Percentiles rank a stretch among this genome's conserved stretches.
phyloP scores from a whole-genome alignment of 2,797 vertebrate species.

The Pseudochaenichthys georgianus region DNA sequence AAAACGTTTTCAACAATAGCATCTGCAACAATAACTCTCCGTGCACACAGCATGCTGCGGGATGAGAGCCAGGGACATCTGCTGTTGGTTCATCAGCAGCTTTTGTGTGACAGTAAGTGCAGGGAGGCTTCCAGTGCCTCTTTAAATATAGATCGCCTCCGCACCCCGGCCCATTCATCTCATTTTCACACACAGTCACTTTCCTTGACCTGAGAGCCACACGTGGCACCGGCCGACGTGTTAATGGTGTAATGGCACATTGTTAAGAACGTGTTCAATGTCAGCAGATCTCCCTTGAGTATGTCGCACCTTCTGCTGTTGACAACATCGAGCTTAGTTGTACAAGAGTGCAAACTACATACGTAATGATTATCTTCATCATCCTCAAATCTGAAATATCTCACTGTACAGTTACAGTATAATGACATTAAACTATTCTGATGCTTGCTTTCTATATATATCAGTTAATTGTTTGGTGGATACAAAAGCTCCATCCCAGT shows the following conservation, averaged over 20 bases:
- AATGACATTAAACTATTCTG: too few species aligned
- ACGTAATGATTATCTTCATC: too few species aligned
- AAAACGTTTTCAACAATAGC: conserved; percentile 55
- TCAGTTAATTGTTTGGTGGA: too few species aligned
- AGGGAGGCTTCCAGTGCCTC: conserved; percentile 52
- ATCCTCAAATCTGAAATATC: too few species aligned
- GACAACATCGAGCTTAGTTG: conserved; percentile 58
- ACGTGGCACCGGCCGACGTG: conserved; percentile 53
- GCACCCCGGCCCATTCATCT: conserved; percentile 51
- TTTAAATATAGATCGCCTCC: conserved; percentile 65
- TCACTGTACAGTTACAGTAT: too few species aligned
- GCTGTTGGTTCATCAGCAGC: conserved; percentile 52
- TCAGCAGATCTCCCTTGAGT: conserved; percentile 44
- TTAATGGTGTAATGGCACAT: conserved; percentile 65
- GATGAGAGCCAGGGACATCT: conserved; percentile 61
- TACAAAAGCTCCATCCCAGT: too few species aligned
- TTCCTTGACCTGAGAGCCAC: conserved; percentile 59
- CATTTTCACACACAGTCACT: conserved; percentile 71
- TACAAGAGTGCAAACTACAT: conserved; percentile 9
- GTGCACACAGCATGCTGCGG: conserved; percentile 37
- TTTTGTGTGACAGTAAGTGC: conserved; percentile 43
- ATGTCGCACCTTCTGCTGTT: conserved; percentile 62
- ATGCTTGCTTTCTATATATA: too few species aligned
- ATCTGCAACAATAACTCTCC: conserved; percentile 61
- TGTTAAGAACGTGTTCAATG: conserved; percentile 64